Evolutionary conservation across 2,113 vertebrate species (phyloP).

Genomic region (Bambusicola thoracicus): DNA sequence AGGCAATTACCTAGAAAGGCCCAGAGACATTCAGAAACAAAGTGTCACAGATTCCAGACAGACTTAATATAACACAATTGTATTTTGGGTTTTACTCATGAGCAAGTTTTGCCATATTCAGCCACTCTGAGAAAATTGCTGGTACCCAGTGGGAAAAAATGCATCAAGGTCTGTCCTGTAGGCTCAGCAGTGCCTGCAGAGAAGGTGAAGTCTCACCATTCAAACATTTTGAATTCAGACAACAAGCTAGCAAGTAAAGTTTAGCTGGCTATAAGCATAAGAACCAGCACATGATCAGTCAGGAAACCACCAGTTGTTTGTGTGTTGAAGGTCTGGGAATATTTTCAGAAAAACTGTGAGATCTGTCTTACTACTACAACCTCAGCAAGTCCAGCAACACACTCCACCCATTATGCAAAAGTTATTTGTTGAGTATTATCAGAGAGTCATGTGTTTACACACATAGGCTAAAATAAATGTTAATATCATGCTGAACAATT

Average conservation of each 20-base stretch:
- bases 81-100: not conserved
- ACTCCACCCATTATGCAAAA: not conserved
- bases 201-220: fast-evolving
- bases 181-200: not conserved
- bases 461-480: fast-evolving
- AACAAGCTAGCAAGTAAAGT: not conserved
- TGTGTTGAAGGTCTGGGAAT: not conserved
- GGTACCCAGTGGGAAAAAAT: not conserved
- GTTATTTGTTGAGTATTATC: fast-evolving
- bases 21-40: not conserved
- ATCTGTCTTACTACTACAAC: not conserved
- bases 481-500: no score
- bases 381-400: not conserved
- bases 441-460: fast-evolving
- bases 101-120: not conserved
- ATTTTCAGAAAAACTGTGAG: not conserved
- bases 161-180: not conserved
- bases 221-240: not conserved
- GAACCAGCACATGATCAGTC: not conserved
- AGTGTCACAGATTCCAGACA: not conserved
- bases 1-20: not conserved
- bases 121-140: not conserved
- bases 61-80: not conserved
- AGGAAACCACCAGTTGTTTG: not conserved
- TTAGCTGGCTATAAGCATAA: not conserved